A percentile compares a stretch with the other conserved stretches of the same genome.
These are phyloP conservation scores for Geophilus truncorum DNA, from an alignment of 2,888 invertebrate species.

Conservation along the genomic window DNA sequence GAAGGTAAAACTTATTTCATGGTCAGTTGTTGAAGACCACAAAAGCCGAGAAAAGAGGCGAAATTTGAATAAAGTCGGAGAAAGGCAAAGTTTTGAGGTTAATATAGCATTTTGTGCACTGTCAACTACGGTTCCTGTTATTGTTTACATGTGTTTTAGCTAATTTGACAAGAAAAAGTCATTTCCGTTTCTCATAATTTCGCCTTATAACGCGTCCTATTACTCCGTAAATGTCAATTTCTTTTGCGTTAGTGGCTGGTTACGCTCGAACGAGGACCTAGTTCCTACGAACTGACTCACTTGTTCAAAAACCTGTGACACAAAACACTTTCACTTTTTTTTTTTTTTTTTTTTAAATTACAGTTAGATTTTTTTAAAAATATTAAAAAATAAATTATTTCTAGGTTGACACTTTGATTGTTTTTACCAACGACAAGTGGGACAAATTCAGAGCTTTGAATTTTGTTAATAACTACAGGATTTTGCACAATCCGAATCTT, in stretches of 20 bases:
- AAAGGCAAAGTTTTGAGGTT: not conserved
- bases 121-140: not conserved
- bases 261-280: not conserved
- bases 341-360: not conserved
- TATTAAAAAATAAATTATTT: not conserved
- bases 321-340: not conserved
- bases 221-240: not conserved
- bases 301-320: not conserved
- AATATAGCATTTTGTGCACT: not conserved
- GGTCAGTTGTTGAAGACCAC: not conserved
- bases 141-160: not conserved
- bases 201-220: not conserved
- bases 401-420: conserved; percentile 8
- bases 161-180: not conserved
- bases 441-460: not conserved
- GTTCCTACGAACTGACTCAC: not conserved
- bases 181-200: not conserved
- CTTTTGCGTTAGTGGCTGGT: not conserved
- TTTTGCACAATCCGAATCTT: not conserved
- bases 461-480: not conserved
- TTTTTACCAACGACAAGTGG: not conserved
- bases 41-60: not conserved
- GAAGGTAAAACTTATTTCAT: not conserved
- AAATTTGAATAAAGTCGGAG: not conserved
- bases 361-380: not conserved